A percentile compares a stretch with the other conserved stretches of the same genome.
phyloP scores from a whole-genome alignment of 1,140 invertebrate genomes.

The Bombus polaris region DNA sequence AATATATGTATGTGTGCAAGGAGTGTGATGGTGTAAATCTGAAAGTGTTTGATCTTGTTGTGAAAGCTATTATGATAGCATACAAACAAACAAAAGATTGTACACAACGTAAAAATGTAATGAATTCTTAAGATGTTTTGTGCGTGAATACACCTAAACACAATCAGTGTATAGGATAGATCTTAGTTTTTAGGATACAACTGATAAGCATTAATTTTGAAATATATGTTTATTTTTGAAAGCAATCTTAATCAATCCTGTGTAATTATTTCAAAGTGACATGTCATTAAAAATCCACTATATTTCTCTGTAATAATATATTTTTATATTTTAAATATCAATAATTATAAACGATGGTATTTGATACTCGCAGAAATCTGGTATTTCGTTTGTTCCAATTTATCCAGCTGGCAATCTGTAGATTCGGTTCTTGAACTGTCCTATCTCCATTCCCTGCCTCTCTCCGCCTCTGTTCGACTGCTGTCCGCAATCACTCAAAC shows the following conservation, averaged over 20 bases:
- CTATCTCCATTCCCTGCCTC: constrained; percentile 37
- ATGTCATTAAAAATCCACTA: neutral
- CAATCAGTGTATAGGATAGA: constrained; percentile 75
- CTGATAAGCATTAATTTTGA: constrained; percentile 81
- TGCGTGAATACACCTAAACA: constrained; percentile 72
- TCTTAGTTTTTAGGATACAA: constrained; percentile 77
- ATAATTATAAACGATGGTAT: neutral
- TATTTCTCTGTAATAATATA: neutral
- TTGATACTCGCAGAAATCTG: neutral
- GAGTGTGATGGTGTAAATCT: constrained; percentile 71
- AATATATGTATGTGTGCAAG: constrained; percentile 65
- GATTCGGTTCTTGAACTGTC: constrained; percentile 54
- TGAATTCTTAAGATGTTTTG: constrained; percentile 65
- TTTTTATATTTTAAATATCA: neutral
- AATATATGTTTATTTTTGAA: constrained; percentile 82
- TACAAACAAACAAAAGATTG: constrained; percentile 55
- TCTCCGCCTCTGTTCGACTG: constrained; percentile 46
- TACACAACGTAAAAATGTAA: constrained; percentile 67
- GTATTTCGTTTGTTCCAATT: constrained; percentile 34
- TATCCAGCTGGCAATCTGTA: constrained; percentile 46
- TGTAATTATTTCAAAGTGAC: constrained; percentile 40
- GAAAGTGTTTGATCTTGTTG: constrained; percentile 57
- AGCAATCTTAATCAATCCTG: constrained; percentile 71
- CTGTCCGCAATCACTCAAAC: constrained; percentile 73
- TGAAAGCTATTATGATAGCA: constrained; percentile 70